Conservation (phyloP, 2,888 invertebrate species). For the Meandrusa payeni region DNA sequence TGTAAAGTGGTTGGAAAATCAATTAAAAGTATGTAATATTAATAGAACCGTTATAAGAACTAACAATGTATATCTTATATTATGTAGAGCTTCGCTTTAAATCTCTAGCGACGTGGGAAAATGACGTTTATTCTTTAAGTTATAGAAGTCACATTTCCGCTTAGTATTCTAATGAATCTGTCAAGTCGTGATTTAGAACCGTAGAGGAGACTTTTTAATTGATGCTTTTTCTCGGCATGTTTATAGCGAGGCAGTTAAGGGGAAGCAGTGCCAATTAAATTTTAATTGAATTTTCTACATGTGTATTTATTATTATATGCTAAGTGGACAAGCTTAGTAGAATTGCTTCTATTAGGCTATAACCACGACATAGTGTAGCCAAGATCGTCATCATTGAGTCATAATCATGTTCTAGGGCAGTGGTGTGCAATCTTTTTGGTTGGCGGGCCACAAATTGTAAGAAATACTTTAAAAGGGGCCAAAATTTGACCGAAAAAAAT, state of each 20-base stretch:
- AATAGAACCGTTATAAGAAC: conserved; percentile 17
- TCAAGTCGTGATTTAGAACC: conserved; percentile 46
- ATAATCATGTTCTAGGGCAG: no score
- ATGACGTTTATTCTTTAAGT: neutral
- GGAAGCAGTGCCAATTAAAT: conserved; percentile 22
- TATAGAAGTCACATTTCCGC: neutral
- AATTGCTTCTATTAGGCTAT: no score
- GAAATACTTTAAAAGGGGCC: no score
- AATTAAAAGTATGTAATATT: no score
- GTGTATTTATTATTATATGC: no score
- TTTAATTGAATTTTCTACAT: conserved; percentile 12
- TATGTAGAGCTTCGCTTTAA: conserved; percentile 5
- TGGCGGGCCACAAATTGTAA: no score
- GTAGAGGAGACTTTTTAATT: conserved; percentile 55
- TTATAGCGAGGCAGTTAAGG: conserved; percentile 43
- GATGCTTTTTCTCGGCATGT: conserved; percentile 59
- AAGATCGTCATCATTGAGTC: no score
- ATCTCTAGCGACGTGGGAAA: neutral
- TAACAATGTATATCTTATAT: conserved; percentile 4
- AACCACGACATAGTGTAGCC: no score
- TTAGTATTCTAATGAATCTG: conserved; percentile 46
- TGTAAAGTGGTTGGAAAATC: no score
- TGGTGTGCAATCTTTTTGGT: no score
- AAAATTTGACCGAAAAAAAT: no score
- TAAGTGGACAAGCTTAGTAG: no score